Evolutionary conservation across 2,797 vertebrate genomes (phyloP), one percentile per base, ranked within the genome.

Genomic region (Pagetopsis macropterus): DNA sequence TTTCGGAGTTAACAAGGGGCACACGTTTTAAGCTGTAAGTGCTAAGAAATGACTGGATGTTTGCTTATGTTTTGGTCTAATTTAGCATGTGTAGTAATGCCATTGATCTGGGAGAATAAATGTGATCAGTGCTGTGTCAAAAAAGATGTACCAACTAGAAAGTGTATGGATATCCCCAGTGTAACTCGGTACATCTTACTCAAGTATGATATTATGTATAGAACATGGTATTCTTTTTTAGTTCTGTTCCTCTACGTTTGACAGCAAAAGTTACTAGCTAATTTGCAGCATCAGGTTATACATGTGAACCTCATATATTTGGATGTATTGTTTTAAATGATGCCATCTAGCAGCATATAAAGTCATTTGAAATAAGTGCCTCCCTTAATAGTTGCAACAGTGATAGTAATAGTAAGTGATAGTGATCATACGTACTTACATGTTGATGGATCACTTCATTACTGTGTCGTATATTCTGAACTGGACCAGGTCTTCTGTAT

Each of bases 1-100:
- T 68, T 54, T 27, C 44, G 10, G 50, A 54, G 52, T 21, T 12
- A 5, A 64, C 33, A 60, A 59, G 45, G 56, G 49, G 73, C 19
- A 5, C 23, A 40, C 41, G 0, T 49, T 40, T 23, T 5, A 3
- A 9, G 5, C 10, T 51, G 83, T 85, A 79, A 81, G 88, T 84
- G 37, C 2, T 31, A 3, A 56, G 9, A 61, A 33, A n/a, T 19
- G 3, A 55, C 11, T 17, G 56, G 9, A 10, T 58, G 46, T 10
- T 71, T 64, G 31, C 21, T n/a, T 13, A 45, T 40, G 19, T 70
- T 70, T 48, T 17, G 0, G 0, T 21, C 8, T 37, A 14, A n/a
- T 21, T 48, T 1, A 15, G 13, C 27, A 62, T 16, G 41, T 6
- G 0, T 23, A 64, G 56, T 51, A 21, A 19, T 51, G 10, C 31